Evolutionary conservation across 2,797 vertebrate genomes (phyloP).

Genomic region (Sorex maritimensis): DNA sequence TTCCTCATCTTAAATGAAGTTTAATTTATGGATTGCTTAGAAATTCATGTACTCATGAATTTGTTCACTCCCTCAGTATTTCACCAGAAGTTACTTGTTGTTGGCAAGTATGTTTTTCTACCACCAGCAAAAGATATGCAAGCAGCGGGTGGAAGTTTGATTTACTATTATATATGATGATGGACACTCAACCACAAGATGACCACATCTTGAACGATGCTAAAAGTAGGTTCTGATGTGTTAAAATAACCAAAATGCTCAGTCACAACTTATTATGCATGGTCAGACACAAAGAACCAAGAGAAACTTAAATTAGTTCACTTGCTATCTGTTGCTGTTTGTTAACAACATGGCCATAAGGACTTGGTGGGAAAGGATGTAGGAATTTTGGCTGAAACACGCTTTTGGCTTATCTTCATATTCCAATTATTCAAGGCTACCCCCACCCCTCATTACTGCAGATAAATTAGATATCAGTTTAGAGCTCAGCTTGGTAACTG

Average conservation of each 20-base stretch:
- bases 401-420: slow-evolving; percentile 63
- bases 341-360: not conserved
- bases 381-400: slow-evolving; percentile 56
- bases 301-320: not conserved
- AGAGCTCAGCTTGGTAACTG: slow-evolving; percentile 61
- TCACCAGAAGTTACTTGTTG: not conserved
- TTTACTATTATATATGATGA: not conserved
- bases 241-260: not conserved
- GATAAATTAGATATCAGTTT: slow-evolving; percentile 70
- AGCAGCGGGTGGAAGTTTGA: no score
- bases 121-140: not conserved
- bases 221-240: not conserved
- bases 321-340: not conserved
- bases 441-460: slow-evolving; percentile 43
- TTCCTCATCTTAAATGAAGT: not conserved
- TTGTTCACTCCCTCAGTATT: not conserved
- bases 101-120: not conserved
- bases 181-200: not conserved
- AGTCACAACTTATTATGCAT: no score
- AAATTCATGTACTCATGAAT: not conserved
- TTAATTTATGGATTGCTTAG: not conserved
- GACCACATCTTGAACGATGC: not conserved
- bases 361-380: slow-evolving; percentile 58
- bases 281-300: slow-evolving; percentile 1
- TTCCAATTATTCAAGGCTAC: slow-evolving; percentile 58